Evolutionary conservation across 2,797 vertebrate species (phyloP), one percentile per base, ranked within the genome.

Genomic region (Tokudaia muenninki): DNA sequence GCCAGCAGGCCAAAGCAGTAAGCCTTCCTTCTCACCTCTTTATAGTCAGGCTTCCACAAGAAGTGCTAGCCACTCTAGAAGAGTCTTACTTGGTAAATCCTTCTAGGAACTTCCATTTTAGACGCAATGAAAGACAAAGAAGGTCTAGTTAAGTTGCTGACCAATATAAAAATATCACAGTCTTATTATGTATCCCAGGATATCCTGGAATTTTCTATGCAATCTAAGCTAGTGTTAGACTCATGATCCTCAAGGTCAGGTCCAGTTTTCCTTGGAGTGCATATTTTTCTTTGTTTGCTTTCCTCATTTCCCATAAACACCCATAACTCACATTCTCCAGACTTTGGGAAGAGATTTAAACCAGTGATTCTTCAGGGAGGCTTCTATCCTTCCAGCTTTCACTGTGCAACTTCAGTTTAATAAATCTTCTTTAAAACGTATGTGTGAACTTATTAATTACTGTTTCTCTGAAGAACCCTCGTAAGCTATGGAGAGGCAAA

Each of bases 181-280:
- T 81, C 19, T 24, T 57, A 5, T 55, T 57, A 37, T 37, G 79
- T 24, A 37, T 10, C 2, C 19, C 19, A 81, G 52, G 34, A 59
- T 57, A 26, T 19, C 2, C n/a, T 59, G 55, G 24, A 57, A 81
- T 55, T 57, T 80, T 81, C 16, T 88, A 21, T 74, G 26, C 37
- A 57, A 22, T 57, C 14, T 52, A 75, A 26, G n/a, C 7, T 41
- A 41, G 52, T n/a, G n/a, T 75, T 34, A 50, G 37, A 57, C 31
- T 59, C 10, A 6, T n/a, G 24, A 55, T 57, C n/a, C 24, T 41
- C n/a, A 72, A 55, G 19, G 26, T 4, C 21, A 19, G 14, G 2
- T 11, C 0, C 9, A 21, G 11, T 29, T 79, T 63, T 47, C 80
- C 21, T 50, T n/a, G 0, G 21, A 1, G 2, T 29, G 8, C 3